Evolutionary conservation across 2,797 vertebrate genomes (phyloP).

Genomic region (Xenopus petersii): DNA sequence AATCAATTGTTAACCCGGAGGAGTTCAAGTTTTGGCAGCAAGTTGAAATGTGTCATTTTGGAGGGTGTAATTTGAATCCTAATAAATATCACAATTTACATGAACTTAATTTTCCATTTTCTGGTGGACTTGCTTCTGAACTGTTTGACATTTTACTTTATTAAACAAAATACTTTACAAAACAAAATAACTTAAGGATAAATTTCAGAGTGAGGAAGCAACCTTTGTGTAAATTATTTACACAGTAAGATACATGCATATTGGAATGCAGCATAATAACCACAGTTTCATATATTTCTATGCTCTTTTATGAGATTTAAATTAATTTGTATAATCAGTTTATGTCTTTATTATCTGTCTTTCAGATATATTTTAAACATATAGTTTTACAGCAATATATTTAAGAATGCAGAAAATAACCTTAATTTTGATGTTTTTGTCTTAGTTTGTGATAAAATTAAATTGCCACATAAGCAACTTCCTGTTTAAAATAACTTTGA

Average conservation of each 20-base stretch:
- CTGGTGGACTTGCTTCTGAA: slow-evolving; percentile 34
- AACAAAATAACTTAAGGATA: slow-evolving; percentile 35
- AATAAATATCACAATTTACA: slow-evolving; percentile 50
- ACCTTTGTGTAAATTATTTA: slow-evolving; percentile 46
- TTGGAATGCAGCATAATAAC: not conserved
- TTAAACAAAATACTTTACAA: slow-evolving; percentile 43
- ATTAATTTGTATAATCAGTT: no score
- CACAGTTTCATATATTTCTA: not conserved
- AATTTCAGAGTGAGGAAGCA: slow-evolving; percentile 34
- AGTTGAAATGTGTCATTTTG: slow-evolving; percentile 31
- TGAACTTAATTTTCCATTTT: slow-evolving; percentile 45
- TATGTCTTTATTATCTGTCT: no score
- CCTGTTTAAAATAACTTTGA: no score
- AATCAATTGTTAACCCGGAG: slow-evolving; percentile 18
- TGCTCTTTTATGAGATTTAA: not conserved
- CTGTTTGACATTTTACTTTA: slow-evolving; percentile 47
- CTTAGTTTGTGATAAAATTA: no score
- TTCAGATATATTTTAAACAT: no score
- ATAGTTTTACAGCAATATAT: no score
- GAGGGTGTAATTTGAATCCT: slow-evolving; percentile 38
- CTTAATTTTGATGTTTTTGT: no score
- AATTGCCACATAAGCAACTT: no score
- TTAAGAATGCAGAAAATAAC: no score
- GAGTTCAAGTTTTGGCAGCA: slow-evolving; percentile 17
- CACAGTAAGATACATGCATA: slow-evolving; percentile 8